phyloP scores from a whole-genome alignment of 37 sponge, comb jelly and placozoan species.

The Haliclona indistincta region DNA sequence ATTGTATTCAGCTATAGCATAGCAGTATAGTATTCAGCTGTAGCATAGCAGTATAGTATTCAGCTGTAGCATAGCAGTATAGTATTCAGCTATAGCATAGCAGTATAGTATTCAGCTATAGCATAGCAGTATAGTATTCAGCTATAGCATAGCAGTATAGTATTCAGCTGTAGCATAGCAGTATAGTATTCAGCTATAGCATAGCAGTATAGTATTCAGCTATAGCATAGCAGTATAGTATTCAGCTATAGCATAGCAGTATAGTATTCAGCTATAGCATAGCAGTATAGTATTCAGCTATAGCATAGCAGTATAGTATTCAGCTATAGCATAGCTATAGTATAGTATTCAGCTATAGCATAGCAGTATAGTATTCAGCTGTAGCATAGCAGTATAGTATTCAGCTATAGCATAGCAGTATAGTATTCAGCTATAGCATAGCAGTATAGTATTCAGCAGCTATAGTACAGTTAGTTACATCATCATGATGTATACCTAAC shows the following conservation, averaged over 20 bases:
- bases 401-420: not conserved
- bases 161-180: not conserved
- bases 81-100: too few species aligned
- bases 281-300: too few species aligned
- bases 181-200: too few species aligned
- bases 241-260: not conserved
- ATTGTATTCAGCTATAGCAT: not conserved
- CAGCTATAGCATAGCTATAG: not conserved
- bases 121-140: too few species aligned
- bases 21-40: too few species aligned
- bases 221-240: not conserved
- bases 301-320: not conserved
- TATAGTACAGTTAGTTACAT: not conserved
- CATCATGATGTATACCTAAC: constrained; percentile 35
- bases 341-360: too few species aligned
- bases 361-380: not conserved
- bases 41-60: not conserved
- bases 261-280: not conserved
- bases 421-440: not conserved
- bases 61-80: not conserved
- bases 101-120: not conserved
- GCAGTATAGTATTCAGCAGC: not conserved
- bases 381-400: not conserved
- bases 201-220: not conserved
- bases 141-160: not conserved